Conservation (phyloP, 2,797 vertebrate species). For the Apodemus agrarius region DNA sequence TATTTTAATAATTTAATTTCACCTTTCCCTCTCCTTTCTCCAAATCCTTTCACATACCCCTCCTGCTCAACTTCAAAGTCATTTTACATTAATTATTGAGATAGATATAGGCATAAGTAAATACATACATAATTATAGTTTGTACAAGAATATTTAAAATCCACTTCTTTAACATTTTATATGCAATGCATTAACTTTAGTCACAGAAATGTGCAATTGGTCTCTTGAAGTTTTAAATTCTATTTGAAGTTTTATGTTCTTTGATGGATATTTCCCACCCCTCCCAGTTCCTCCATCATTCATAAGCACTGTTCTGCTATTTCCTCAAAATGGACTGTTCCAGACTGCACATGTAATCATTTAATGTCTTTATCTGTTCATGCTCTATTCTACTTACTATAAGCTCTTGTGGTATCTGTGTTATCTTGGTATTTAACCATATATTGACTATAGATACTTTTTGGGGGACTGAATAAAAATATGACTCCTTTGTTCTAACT, state of each 20-base stretch:
- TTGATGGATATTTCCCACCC: background rate
- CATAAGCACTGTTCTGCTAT: background rate
- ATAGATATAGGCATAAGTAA: background rate
- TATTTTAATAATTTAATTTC: background rate
- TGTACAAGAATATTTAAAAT: background rate
- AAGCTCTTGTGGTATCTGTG: background rate
- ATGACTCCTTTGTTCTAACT: background rate
- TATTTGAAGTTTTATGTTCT: background rate
- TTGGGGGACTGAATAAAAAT: background rate
- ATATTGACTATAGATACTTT: background rate
- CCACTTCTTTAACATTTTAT: background rate
- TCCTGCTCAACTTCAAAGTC: background rate
- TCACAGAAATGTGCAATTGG: background rate
- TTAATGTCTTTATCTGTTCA: background rate
- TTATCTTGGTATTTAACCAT: background rate
- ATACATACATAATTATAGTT: background rate
- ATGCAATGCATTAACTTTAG: background rate
- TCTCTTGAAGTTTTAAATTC: background rate
- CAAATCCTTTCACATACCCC: no score
- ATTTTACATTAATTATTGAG: background rate
- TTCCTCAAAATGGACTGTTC: background rate
- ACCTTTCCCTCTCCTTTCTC: background rate
- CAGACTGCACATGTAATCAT: background rate
- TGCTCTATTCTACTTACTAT: background rate
- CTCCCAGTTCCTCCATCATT: background rate